Percentiles rank a stretch among this genome's conserved stretches.
phyloP scores from a whole-genome alignment of 2,113 vertebrate species.

The Aythya baeri region DNA sequence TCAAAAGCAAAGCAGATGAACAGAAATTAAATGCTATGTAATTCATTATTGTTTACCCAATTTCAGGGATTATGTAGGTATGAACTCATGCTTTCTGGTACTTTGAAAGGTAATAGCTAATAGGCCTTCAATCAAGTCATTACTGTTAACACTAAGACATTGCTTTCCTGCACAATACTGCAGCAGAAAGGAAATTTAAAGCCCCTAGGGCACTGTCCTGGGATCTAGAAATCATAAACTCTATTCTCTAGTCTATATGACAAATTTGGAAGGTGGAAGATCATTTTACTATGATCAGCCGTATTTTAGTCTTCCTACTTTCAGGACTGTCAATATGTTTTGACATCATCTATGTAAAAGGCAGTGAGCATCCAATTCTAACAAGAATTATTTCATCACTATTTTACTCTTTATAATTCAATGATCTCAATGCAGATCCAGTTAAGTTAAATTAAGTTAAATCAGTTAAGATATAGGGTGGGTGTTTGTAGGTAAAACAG shows the following conservation, averaged over 20 bases:
- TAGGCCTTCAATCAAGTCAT: not conserved
- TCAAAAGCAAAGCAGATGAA: not conserved
- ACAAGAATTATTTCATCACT: not conserved
- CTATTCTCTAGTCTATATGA: not conserved
- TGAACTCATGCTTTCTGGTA: not conserved
- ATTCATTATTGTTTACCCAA: not conserved
- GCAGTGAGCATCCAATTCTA: not conserved
- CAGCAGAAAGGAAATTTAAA: not conserved
- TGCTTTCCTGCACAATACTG: not conserved
- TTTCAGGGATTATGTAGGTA: not conserved
- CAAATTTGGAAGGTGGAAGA: not conserved
- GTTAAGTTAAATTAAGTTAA: not conserved
- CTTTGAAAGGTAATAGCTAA: not conserved
- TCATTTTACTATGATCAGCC: not conserved
- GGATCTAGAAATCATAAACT: not conserved
- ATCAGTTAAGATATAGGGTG: too few species aligned
- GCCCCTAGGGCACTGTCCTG: not conserved
- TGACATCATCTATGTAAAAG: not conserved
- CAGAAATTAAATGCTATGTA: not conserved
- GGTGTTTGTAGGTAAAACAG: too few species aligned
- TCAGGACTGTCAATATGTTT: not conserved
- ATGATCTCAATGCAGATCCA: not conserved
- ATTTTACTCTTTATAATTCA: not conserved
- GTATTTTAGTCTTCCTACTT: not conserved
- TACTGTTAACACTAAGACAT: not conserved